Evolutionary conservation across 35 echinoderm and acorn worm genomes (phyloP).

Genomic region (Patiria miniata): DNA sequence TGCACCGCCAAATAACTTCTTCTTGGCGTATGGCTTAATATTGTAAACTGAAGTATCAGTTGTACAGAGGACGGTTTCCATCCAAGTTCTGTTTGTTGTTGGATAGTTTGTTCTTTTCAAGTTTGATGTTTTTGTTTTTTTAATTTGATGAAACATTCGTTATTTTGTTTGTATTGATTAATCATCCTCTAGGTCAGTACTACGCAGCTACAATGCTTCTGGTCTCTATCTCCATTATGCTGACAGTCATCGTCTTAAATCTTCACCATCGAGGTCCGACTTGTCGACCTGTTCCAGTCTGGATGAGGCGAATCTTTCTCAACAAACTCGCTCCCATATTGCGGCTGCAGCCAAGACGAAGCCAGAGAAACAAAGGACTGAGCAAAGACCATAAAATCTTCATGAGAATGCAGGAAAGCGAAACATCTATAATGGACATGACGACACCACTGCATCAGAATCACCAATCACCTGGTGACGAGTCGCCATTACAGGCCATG

Average conservation of each 20-base stretch:
- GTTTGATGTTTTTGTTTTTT: neutral
- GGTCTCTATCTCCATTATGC: conserved; percentile 84
- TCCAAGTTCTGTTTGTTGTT: too few relatives aligned
- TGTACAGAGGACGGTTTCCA: too few relatives aligned
- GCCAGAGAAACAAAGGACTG: conserved; percentile 22
- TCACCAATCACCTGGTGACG: conserved; percentile 20
- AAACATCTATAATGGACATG: conserved; percentile 53
- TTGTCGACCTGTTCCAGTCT: conserved; percentile 56
- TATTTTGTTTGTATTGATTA: neutral
- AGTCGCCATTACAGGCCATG: conserved; percentile 73
- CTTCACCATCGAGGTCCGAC: conserved; percentile 90
- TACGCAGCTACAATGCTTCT: conserved; percentile 96
- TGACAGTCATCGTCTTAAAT: conserved; percentile 88
- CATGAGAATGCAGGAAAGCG: conserved; percentile 29
- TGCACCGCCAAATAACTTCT: too few relatives aligned
- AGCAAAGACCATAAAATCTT: conserved; percentile 24
- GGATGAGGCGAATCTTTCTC: conserved; percentile 59
- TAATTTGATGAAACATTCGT: neutral
- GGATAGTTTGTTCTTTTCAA: too few relatives aligned
- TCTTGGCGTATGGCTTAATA: too few relatives aligned
- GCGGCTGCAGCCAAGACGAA: conserved; percentile 35
- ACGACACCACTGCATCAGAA: conserved; percentile 40
- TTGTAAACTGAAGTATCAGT: too few relatives aligned
- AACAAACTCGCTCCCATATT: conserved; percentile 54
- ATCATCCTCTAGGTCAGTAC: conserved; percentile 76